Conservation (phyloP, 2,888 invertebrate genomes). For the Odontothrips loti region DNA sequence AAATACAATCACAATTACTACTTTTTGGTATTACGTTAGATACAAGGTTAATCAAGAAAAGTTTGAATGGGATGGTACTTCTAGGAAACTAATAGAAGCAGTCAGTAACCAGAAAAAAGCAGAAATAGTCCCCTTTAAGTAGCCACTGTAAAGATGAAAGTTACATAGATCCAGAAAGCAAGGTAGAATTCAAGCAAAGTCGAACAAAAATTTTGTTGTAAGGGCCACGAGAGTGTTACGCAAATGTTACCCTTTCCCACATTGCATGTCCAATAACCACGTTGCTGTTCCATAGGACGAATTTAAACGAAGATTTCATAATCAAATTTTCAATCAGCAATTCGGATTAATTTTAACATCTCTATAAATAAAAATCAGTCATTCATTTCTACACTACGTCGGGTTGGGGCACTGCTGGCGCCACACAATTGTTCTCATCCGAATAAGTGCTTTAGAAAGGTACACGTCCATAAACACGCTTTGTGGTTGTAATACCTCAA, state of each 20-base stretch:
- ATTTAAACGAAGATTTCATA: background rate
- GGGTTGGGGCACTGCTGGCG: background rate
- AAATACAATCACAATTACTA: slow-evolving; percentile 5
- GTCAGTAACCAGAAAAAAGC: no score
- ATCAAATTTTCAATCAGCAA: background rate
- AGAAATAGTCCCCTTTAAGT: no score
- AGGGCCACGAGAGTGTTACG: background rate
- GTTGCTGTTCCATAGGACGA: background rate
- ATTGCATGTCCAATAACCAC: background rate
- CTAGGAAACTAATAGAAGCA: no score
- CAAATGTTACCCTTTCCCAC: no score
- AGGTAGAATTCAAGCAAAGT: background rate
- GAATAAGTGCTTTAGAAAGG: background rate
- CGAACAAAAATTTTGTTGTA: background rate
- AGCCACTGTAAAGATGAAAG: no score
- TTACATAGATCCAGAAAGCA: background rate
- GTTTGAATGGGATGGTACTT: no score
- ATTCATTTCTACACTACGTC: background rate
- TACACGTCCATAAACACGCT: background rate
- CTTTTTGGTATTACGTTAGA: background rate
- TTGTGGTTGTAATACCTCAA: background rate
- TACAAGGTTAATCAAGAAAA: no score
- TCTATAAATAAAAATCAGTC: background rate
- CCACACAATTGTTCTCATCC: background rate
- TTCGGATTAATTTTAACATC: background rate